Conservation (phyloP, 92 coral and sea anemone species). For the Muricea muricata region DNA sequence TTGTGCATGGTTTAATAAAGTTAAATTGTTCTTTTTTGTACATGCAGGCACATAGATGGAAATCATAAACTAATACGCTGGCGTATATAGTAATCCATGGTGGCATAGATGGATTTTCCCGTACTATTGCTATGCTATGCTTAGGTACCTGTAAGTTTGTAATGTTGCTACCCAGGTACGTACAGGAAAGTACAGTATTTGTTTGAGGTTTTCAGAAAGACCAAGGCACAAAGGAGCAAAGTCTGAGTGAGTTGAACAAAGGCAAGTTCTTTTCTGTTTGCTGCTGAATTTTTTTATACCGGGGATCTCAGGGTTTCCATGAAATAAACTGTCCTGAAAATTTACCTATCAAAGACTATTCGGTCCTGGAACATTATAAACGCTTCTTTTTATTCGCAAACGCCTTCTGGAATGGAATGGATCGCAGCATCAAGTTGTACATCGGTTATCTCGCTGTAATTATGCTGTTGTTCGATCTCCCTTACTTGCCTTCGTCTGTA, state of each 20-base stretch:
- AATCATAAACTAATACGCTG: too few species aligned
- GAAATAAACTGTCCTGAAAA: neutral
- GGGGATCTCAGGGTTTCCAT: too few species aligned
- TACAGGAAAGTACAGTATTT: neutral
- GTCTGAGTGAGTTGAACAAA: neutral
- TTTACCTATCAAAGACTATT: neutral
- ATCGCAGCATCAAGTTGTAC: neutral
- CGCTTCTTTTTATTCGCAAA: neutral
- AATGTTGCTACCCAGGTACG: neutral
- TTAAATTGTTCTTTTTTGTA: too few species aligned
- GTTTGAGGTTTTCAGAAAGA: neutral
- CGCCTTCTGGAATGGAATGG: neutral
- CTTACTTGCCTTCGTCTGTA: neutral
- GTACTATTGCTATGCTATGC: too few species aligned
- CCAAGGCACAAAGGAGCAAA: neutral
- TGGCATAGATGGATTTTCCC: too few species aligned
- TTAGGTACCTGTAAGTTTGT: too few species aligned
- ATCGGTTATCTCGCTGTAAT: neutral
- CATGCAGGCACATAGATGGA: too few species aligned
- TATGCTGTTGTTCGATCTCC: neutral
- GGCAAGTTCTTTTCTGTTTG: neutral
- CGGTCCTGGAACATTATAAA: neutral
- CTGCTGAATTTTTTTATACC: too few species aligned
- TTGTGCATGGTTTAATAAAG: too few species aligned
- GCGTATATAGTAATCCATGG: too few species aligned